A percentile compares a stretch with the other conserved stretches of the same genome.
These are phyloP conservation scores for Eilema depressum DNA, from an alignment of 2,888 invertebrate genomes.

Conservation along the genomic window DNA sequence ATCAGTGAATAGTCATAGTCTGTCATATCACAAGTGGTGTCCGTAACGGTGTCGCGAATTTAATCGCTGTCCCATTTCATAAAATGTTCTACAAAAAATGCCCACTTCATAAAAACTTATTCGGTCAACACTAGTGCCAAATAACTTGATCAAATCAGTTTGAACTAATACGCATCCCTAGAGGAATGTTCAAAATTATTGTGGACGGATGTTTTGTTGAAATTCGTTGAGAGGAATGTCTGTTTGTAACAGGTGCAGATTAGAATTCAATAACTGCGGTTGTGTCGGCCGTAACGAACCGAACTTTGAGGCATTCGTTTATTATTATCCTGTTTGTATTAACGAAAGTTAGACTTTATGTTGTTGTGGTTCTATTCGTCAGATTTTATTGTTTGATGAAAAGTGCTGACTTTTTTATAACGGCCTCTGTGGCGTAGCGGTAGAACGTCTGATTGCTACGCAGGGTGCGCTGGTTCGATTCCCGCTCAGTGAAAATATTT, in stretches of 20 bases:
- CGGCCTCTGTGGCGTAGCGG: too few species aligned
- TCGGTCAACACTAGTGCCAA: not conserved
- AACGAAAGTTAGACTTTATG: not conserved
- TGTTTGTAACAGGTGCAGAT: conserved; percentile 19
- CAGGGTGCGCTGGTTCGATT: too few species aligned
- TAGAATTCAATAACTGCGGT: conserved; percentile 20
- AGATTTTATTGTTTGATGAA: not conserved
- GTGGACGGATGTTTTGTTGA: conserved; percentile 5
- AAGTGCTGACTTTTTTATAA: too few species aligned
- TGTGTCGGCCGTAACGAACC: not conserved
- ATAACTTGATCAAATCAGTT: not conserved
- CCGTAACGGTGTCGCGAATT: too few species aligned
- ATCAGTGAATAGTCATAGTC: too few species aligned
- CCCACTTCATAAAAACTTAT: too few species aligned
- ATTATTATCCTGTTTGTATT: conserved; percentile 7
- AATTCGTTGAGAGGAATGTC: conserved; percentile 19
- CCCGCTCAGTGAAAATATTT: too few species aligned
- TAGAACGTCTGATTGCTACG: too few species aligned
- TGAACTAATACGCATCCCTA: conserved; percentile 13
- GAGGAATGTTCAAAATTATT: conserved; percentile 10
- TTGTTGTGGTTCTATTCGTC: conserved; percentile 1
- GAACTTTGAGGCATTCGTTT: conserved; percentile 7
- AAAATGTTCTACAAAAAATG: too few species aligned
- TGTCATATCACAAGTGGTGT: too few species aligned
- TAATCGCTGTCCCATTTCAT: too few species aligned